Percentiles rank a stretch among this genome's conserved stretches.
Conservation (phyloP, 2,113 vertebrate genomes). For the Clarias gariepinus region DNA sequence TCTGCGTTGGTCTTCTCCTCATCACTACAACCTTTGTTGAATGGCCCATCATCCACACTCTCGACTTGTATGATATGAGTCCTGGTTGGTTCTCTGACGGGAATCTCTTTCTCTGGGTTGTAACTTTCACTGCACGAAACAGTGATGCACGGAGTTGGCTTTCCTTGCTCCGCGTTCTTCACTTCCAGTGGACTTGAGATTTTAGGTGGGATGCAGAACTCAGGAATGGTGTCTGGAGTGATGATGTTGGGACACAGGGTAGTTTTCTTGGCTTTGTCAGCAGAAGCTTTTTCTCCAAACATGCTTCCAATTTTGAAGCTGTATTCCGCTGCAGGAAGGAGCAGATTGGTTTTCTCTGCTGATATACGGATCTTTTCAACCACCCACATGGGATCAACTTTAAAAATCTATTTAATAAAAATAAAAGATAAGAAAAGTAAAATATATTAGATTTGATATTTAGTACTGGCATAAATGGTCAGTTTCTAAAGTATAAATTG, state of each 20-base stretch:
- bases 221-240: constrained; percentile 78
- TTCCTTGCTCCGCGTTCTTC: constrained; percentile 59
- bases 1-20: constrained; percentile 84
- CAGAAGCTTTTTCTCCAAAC: constrained; percentile 69
- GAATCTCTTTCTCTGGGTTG: constrained; percentile 56
- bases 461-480: neutral
- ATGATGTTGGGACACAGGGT: constrained; percentile 75
- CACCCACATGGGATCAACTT: constrained; percentile 68
- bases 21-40: constrained; percentile 64
- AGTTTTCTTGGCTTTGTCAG: constrained; percentile 64
- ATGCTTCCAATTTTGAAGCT: constrained; percentile 70
- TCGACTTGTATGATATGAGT: constrained; percentile 85
- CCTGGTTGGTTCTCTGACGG: constrained; percentile 51
- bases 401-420: constrained; percentile 38
- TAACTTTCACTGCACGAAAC: constrained; percentile 52
- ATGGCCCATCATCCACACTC: constrained; percentile 76
- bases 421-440: constrained; percentile 28
- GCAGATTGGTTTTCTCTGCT: constrained; percentile 69
- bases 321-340: constrained; percentile 67
- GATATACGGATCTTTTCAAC: constrained; percentile 73
- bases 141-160: constrained; percentile 49
- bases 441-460: neutral
- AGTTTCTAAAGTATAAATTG: neutral
- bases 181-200: constrained; percentile 64
- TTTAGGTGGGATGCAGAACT: constrained; percentile 78